Evolutionary conservation across 2,888 invertebrate species (phyloP), one percentile per base, ranked within the genome.

Genomic region (Lissocephala sabroskyi): DNA sequence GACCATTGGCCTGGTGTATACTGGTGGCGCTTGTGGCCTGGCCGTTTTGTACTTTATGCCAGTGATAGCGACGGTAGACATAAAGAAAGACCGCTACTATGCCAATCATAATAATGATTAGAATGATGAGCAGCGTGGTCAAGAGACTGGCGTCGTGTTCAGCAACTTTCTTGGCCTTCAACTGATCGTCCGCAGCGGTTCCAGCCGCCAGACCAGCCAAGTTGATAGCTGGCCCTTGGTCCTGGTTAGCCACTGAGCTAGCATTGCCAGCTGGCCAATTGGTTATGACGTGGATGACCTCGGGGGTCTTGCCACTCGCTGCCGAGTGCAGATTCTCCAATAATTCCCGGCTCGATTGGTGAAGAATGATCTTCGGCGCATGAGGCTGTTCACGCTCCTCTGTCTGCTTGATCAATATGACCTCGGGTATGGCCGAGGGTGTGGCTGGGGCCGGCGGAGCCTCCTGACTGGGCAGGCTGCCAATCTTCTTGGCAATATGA

Each of bases 241-340:
- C 66, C 45, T 65, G 62, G 0, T 46, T 33, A 0, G 56, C 65
- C 13, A 45, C 45, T 29, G 62, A 41, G 13, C 41, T 41, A 18
- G 59, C 56, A 23, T 55, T 56, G 5, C 23, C 4, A 62, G 37
- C 45, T 41, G 18, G 57, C 62, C 2, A 58, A 44, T 61, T 73
- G 3, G 84, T 82, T 16, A 83, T 84, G 3, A 84, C 80, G 30
- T 84, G 84, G 23, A 84, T 84, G 0, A 84, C 81, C n/a, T 84
- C 84, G 0, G 84, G 79, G 0, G 75, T 51, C 10, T 77, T 75
- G 0, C 62, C 56, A 1, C 57, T 56, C 1, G 57, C 65, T 0
- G 65, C 66, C 2, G 62, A 46, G 6, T 77, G 74, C 3, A 81
- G 46, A 49, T 80, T 71, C 44, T 79, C 75, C n/a, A 80, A 54